Evolutionary conservation across 2,113 vertebrate species (phyloP), one percentile per base, ranked within the genome.

Genomic region (Scolopax mira): DNA sequence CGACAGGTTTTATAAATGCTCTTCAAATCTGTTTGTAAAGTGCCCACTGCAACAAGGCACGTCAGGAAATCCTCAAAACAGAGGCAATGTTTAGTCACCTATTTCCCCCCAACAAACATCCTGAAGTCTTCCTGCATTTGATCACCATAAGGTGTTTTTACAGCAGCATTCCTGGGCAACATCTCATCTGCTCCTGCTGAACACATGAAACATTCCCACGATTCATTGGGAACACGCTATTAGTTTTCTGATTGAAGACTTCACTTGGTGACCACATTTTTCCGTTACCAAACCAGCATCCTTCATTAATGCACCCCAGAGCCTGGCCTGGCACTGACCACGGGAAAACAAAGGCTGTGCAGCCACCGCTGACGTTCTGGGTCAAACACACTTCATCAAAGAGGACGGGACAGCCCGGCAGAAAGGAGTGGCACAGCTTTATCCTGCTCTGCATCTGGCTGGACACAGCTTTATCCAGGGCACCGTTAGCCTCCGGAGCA

Each of bases 401-500:
- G 15, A 15, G 39, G 12, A 18, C 13, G 44, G 71, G 9, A 4
- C 22, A 58, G 39, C 16, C 7, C 3, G 2, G 62, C 28, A 60
- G 51, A 25, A 52, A 7, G 0, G 11, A 69, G 49, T 0, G 3
- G 15, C 35, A 39, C 8, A 0, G 25, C 17, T 25, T 7, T 19
- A 16, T 19, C 54, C 48, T 62, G 24, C 42, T 51, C 37, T 10
- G 11, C 7, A 1, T 3, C 8, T 18, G n/a, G 4, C 88, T 13
- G 21, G 16, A 30, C 8, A 22, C 49, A 37, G 55, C 28, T 23
- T 41, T 30, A 16, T 11, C 46, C 71, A 61, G 57, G 10, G 3
- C 41, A 18, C 7, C 6, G 1, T n/a, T 6, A 39, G 4, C 33
- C 33, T 67, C 42, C 1, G 7, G 39, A 58, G 62, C 13, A 30